Base-by-base conservation (phyloP, 1,140 invertebrate species). In the Bactericera cockerelli region DNA sequence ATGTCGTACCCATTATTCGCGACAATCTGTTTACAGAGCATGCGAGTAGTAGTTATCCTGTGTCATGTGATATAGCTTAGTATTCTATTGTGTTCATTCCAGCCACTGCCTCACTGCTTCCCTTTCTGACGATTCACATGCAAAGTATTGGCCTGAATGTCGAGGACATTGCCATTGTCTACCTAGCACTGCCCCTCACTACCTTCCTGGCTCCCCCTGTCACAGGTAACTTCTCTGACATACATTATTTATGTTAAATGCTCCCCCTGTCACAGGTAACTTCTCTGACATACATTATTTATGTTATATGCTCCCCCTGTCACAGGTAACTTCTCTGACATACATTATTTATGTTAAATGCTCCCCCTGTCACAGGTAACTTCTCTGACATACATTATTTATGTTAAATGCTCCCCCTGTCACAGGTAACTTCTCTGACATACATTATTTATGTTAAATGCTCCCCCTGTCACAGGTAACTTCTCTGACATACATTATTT, bases 51-150 rank as follows among this genome's bases (percentile, higher is more conserved):
- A 19, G 14, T 53, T n/a, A 10, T 36, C 33, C 14, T 25, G 21
- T 25, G 14, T 2, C 56, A 59, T 57, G 26, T 59, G 28, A 33
- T 59, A 24, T 11, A 22, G 26, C 16, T 26, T 11, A 26, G 24
- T 6, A 19, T 54, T 42, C 8, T 26, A 55, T 31, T 31, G 28
- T 31, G 28, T 49, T 49, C 56, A 64, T 78, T 76, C 25, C 70
- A 84, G 87, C 84, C 24, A 84, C 83, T 39, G 82, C 83, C 55
- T 86, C 86, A 16, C 73, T 90, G 39, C 68, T 90, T 49, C 87
- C 88, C 0, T 91, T 88, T 69, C 71, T 91, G 61, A 87, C 87
- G 1, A 83, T 91, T 60, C 88, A 89, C 70, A 90, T 90, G 88
- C 84, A 86, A 72, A 83, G 83, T 68, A 82, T 91, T 67, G 88